Evolutionary conservation across 2,888 invertebrate species (phyloP).

Genomic region (Apodemia duryi): DNA sequence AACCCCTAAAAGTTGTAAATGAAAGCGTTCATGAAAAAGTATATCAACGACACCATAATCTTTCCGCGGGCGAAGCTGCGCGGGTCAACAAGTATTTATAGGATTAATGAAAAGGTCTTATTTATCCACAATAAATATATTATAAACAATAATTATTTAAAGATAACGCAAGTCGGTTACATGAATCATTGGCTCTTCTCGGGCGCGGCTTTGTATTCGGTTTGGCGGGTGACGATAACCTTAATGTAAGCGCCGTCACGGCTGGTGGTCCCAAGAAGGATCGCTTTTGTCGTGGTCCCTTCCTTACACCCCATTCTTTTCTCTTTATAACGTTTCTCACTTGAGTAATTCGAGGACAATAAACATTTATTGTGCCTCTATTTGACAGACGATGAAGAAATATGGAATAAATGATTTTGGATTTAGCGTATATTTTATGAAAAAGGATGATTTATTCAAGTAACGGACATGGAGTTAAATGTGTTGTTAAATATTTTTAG

Average conservation of each 20-base stretch:
- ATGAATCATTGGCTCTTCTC: conserved; percentile 69
- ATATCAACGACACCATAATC: no score
- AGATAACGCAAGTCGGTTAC: conserved; percentile 60
- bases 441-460: no score
- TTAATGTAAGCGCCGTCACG: conserved; percentile 78
- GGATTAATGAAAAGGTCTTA: neutral
- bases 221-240: conserved; percentile 77
- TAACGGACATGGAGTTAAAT: no score
- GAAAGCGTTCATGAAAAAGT: no score
- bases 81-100: no score
- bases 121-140: neutral
- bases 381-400: conserved; percentile 73
- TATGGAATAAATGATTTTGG: conserved; percentile 55
- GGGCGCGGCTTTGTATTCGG: conserved; percentile 68
- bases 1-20: no score
- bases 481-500: no score
- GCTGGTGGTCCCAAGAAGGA: conserved; percentile 75
- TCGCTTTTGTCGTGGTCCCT: conserved; percentile 75
- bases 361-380: conserved; percentile 76
- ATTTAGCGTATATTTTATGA: conserved; percentile 37
- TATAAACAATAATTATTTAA: conserved; percentile 47
- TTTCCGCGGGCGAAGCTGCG: no score
- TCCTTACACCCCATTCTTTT: conserved; percentile 71
- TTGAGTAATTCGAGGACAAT: conserved; percentile 77
- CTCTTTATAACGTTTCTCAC: conserved; percentile 75